Evolutionary conservation across 2,113 vertebrate species (phyloP).

Genomic region (Tetrao urogallus): DNA sequence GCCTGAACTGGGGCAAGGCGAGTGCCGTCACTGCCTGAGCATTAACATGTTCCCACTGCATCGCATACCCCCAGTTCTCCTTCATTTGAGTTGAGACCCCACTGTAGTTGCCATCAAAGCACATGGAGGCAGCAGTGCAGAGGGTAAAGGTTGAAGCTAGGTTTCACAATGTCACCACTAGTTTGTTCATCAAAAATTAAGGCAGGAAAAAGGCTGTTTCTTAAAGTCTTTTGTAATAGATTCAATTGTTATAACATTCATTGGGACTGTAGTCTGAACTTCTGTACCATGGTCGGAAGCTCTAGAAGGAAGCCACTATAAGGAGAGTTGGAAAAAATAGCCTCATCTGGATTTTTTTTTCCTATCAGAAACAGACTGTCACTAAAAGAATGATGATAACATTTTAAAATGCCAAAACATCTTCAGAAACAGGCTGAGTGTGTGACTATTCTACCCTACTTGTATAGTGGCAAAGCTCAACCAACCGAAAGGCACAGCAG

Average conservation of each 20-base stretch:
- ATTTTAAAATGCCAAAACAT: neutral
- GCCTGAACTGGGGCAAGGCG: neutral
- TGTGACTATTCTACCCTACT: neutral
- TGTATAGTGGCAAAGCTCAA: neutral
- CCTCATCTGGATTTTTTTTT: neutral
- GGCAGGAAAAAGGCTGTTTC: neutral
- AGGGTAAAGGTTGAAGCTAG: neutral
- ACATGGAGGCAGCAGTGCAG: neutral
- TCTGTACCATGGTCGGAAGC: neutral
- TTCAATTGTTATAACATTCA: neutral
- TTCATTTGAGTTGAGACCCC: neutral
- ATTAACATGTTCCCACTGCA: neutral
- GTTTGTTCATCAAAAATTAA: neutral
- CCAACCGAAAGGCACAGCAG: neutral
- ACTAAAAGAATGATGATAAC: neutral
- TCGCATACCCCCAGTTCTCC: neutral
- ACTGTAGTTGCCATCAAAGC: conserved; percentile 23
- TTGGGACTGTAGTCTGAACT: neutral
- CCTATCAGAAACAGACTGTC: neutral
- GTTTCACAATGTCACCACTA: conserved; percentile 10
- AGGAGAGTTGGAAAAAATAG: neutral
- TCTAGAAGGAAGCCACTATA: neutral
- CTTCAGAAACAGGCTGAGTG: neutral
- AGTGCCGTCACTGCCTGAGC: neutral
- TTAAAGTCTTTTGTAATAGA: neutral